Conservation (phyloP, 1,140 invertebrate genomes). For the Panulirus ornatus region DNA sequence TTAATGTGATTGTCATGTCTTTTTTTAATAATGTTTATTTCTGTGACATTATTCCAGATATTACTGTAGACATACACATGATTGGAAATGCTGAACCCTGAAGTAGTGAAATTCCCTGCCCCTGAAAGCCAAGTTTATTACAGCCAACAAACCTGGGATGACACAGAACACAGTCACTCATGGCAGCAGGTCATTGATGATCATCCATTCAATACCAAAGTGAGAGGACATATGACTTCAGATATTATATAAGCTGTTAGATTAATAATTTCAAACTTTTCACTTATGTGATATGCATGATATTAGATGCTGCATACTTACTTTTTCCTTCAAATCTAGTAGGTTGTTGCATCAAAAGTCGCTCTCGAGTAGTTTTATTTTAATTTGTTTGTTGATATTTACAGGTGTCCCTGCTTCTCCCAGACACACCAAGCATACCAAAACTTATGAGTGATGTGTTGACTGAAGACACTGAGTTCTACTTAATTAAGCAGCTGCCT, state of each 20-base stretch:
- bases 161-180: neutral
- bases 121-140: constrained; percentile 13
- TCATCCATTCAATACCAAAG: constrained; percentile 45
- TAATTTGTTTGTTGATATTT: neutral
- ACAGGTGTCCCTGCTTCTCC: constrained; percentile 30
- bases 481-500: constrained; percentile 23
- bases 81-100: constrained; percentile 33
- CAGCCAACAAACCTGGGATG: constrained; percentile 26
- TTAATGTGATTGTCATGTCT: neutral
- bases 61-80: neutral
- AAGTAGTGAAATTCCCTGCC: constrained; percentile 22
- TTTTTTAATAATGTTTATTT: neutral
- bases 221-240: neutral
- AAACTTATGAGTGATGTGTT: neutral
- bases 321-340: neutral
- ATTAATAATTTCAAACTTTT: neutral
- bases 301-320: neutral
- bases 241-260: neutral
- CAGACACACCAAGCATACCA: constrained; percentile 31
- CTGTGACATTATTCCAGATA: neutral
- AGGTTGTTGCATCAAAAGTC: neutral
- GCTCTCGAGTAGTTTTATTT: neutral
- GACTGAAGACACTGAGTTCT: constrained; percentile 16
- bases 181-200: constrained; percentile 21
- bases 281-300: neutral